A percentile compares a stretch with the other conserved stretches of the same genome.
These are phyloP conservation scores for Elgaria multicarinata DNA, from an alignment of 2,113 vertebrate genomes.

Conservation along the genomic window DNA sequence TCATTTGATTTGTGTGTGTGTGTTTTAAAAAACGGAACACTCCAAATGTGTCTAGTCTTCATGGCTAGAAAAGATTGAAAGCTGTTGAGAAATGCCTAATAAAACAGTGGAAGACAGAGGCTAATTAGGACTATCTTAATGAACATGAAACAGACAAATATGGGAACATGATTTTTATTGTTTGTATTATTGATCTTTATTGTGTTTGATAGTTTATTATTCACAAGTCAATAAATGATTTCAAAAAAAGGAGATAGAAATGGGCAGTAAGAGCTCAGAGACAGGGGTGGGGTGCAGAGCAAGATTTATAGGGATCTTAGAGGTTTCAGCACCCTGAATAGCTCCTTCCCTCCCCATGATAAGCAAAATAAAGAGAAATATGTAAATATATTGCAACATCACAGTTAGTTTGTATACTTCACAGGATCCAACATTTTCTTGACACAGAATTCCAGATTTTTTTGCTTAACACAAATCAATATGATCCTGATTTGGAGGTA, in stretches of 20 bases:
- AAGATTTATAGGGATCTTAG: background rate
- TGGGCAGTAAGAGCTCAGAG: background rate
- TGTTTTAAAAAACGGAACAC: background rate
- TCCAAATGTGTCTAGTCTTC: background rate
- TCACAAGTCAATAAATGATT: too few relatives aligned
- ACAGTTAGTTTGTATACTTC: background rate
- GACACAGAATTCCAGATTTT: background rate
- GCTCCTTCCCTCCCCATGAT: background rate
- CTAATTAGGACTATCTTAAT: too few relatives aligned
- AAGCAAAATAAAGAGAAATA: background rate
- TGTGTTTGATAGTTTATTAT: too few relatives aligned
- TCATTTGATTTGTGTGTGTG: background rate
- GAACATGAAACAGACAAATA: too few relatives aligned
- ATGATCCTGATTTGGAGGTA: background rate
- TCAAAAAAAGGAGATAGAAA: background rate
- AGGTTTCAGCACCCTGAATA: conserved; percentile 14
- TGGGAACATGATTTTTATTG: too few relatives aligned
- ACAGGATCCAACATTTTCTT: background rate
- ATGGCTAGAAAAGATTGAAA: background rate
- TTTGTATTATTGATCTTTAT: too few relatives aligned
- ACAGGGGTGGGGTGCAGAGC: background rate
- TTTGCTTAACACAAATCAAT: background rate
- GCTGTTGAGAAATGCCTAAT: background rate
- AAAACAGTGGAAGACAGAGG: too few relatives aligned
- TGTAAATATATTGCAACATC: background rate